These are phyloP conservation scores for Aelia acuminata DNA, from an alignment of 2,888 invertebrate genomes.

Conservation along the genomic window DNA sequence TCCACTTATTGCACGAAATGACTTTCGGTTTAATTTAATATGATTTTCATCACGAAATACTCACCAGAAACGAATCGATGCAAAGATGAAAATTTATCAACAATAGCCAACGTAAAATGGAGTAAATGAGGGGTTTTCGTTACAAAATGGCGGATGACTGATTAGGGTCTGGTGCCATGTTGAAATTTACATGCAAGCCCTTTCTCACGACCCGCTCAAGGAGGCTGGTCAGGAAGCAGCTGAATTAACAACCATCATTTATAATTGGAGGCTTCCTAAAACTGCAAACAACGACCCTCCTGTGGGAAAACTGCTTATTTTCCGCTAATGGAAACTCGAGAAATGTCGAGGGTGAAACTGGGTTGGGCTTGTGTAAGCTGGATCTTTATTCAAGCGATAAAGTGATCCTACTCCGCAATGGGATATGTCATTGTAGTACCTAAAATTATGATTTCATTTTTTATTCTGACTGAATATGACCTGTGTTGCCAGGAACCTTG, in stretches of 20 bases:
- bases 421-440: too few relatives aligned
- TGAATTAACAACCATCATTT: slow-evolving; percentile 30
- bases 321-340: not conserved
- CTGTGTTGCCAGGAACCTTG: too few relatives aligned
- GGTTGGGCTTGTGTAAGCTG: not conserved
- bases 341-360: not conserved
- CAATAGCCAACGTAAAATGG: slow-evolving; percentile 32
- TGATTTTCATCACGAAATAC: not conserved
- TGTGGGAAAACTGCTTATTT: slow-evolving; percentile 15
- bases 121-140: slow-evolving; percentile 40
- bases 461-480: not conserved
- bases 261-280: slow-evolving; percentile 7
- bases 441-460: not conserved
- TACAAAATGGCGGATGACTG: slow-evolving; percentile 55
- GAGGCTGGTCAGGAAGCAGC: slow-evolving; percentile 27
- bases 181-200: slow-evolving; percentile 51
- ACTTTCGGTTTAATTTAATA: not conserved
- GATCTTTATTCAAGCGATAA: not conserved
- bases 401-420: not conserved
- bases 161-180: slow-evolving; percentile 51
- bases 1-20: not conserved
- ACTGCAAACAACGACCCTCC: not conserved
- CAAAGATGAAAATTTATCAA: not conserved
- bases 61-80: not conserved
- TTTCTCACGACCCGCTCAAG: slow-evolving; percentile 50